Base-by-base conservation (phyloP, 2,888 invertebrate genomes). In the Dryobotodes eremita region DNA sequence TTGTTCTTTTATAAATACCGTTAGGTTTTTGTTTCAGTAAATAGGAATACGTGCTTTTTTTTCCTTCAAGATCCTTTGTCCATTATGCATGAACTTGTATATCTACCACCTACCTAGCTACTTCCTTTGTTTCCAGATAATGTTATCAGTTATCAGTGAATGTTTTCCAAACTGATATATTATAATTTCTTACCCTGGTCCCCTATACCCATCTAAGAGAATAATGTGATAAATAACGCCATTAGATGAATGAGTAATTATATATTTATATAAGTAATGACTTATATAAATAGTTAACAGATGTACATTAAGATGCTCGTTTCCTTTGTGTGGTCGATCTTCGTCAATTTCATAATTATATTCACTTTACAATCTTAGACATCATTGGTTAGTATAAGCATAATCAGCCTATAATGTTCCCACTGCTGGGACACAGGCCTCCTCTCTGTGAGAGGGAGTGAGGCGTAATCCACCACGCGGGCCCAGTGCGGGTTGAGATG, bases 21-120 rank as follows among this genome's bases (percentile, higher is more conserved):
- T 83, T 31, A 48, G n/a, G 23, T 46, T 57, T 69, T 70, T 65
- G 13, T 75, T 75, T 64, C 48, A 23, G 23, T 17, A 26, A 70
- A 46, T 59, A 11, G 7, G 2, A 46, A 55, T 13, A 15, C 36
- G 1, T 15, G 10, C 0, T 26, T 48, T 31, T 36, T 68, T 36
- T 68, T 15, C 2, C 8, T 15, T 36, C 6, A 23, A 3, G 0
- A 15, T 13, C 7, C 50, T 53, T 46, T 11, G 23, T 59, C 11
- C 2, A 46, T 17, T 36, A 65, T 26, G 10, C 4, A 55, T 23
- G 36, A 36, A 69, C 31, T 55, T 31, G 31, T 15, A 17, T 23
- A 36, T 6, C 55, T 57, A 55, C 3, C 55, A 53, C 15, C 10
- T 53, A 26, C 15, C 26, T 42, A 13, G 23, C 10, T 8, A 36